Percentiles rank a stretch among this genome's conserved stretches.
Conservation (phyloP, 2,888 invertebrate species). For the Xanthia icteritia region DNA sequence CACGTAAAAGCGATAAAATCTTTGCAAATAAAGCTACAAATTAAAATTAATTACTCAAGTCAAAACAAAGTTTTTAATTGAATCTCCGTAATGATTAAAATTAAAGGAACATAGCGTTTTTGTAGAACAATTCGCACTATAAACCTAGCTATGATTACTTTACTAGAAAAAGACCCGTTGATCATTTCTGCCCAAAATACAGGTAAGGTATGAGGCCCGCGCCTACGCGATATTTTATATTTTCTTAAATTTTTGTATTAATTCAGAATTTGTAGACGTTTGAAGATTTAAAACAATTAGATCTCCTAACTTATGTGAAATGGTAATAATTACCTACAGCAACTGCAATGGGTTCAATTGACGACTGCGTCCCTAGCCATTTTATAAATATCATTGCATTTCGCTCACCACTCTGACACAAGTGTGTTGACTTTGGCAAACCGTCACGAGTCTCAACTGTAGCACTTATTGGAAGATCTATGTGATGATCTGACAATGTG, state of each 20-base stretch:
- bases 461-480: constrained; percentile 24
- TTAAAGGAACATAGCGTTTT: constrained; percentile 21
- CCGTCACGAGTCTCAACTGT: background rate
- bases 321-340: too few relatives aligned
- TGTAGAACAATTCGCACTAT: constrained; percentile 2
- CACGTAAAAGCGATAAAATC: constrained; percentile 28
- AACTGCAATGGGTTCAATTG: background rate
- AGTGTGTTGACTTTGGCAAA: constrained; percentile 41
- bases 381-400: constrained; percentile 44
- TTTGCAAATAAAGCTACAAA: constrained; percentile 53
- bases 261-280: background rate
- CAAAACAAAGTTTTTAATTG: constrained; percentile 48
- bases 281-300: background rate
- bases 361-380: constrained; percentile 13
- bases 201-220: background rate
- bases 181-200: constrained; percentile 10
- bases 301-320: background rate
- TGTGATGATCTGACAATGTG: constrained; percentile 13
- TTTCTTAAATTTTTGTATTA: background rate
- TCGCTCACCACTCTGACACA: constrained; percentile 16
- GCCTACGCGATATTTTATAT: background rate
- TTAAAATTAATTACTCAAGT: constrained; percentile 51
- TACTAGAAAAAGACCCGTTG: background rate
- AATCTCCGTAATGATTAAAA: constrained; percentile 25
- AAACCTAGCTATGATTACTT: constrained; percentile 17